Base-by-base conservation (phyloP, 2,113 vertebrate species). In the Mastomys natalensis region DNA sequence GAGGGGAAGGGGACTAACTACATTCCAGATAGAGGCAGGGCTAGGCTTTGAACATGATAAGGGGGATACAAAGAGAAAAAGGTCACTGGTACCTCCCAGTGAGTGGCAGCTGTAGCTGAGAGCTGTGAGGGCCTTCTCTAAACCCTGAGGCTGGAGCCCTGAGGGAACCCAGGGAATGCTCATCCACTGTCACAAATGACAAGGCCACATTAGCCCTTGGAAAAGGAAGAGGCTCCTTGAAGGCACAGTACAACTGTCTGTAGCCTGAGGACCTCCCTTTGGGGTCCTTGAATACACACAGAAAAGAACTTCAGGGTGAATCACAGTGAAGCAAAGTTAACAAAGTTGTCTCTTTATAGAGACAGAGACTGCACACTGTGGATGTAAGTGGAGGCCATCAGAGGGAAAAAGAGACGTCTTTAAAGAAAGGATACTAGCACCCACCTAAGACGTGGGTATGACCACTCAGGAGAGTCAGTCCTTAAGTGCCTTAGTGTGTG, bases 91-190 rank as follows among this genome's bases (percentile, higher is more conserved):
- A 43, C 15, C 26, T 31, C 24, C 29, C 5, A 12, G 45, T 6
- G 1, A 43, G 3, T 3, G 29, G 48, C 73, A 66, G 4, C 8
- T 0, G 8, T 55, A 37, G 2, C 5, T 2, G 2, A 53, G 76
- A 21, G n/a, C 74, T 26, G 1, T 0, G 1, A 40, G 77, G 37
- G 51, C 1, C 7, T 10, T 7, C 2, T 21, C 48, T 31, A 11
- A 31, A 29, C 58, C 53, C 60, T 4, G 1, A 43, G n/a, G 34
- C 5, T 43, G 60, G 77, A 48, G 34, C 15, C 37, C 1, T 1
- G 5, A 21, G 80, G 12, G 19, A 37, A 68, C 68, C 34, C 64
- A 51, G 19, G 13, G 31, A 48, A 31, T 37, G 17, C n/a, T 55
- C 53, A 17, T 9, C 7, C 37, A 31, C 53, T 12, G 1, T 45